Evolutionary conservation across 2,113 vertebrate genomes (phyloP), one percentile per base, ranked within the genome.

Genomic region (Callopanchax toddi): DNA sequence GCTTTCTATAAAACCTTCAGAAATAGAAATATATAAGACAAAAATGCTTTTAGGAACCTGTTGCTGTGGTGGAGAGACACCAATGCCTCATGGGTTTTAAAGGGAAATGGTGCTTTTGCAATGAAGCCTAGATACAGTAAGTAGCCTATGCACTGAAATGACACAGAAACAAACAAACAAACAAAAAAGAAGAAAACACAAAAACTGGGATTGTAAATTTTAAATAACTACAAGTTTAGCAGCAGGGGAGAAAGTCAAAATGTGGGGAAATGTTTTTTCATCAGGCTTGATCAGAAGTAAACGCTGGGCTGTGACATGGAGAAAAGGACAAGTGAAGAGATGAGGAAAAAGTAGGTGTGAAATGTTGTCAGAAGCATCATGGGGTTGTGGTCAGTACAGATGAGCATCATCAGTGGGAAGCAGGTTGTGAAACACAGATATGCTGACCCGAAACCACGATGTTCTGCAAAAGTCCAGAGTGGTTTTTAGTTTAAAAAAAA

Each of bases 391-490:
- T 60, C 70, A 67, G 68, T 17, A 55, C 72, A 81, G 77, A 65
- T 20, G 8, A 62, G 55, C 63, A 56, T 50, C 71, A 22, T 54
- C 65, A 50, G n/a, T n/a, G n/a, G n/a, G n/a, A n/a, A 69, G 77
- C 69, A 72, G 67, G 78, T 83, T 89, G 85, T 87, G 86, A 87
- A 89, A 85, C 61, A 72, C 52, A 79, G 84, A 87, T 80, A 74
- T 79, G 77, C 76, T 89, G 82, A 84, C 68, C 75, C 65, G 49
- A 77, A 81, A 44, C 74, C 71, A 79, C 34, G 15, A 63, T 62
- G 81, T 89, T 90, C 82, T 61, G 46, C 81, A 85, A 82, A 82
- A 54, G 51, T 53, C 22, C 50, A 63, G 56, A 72, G 74, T 1
- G 50, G 76, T 81, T 65, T 64, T 54, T 55, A 9, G 60, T 69